Evolutionary conservation across 2,888 invertebrate species (phyloP).

Genomic region (Eupsilia transversa): DNA sequence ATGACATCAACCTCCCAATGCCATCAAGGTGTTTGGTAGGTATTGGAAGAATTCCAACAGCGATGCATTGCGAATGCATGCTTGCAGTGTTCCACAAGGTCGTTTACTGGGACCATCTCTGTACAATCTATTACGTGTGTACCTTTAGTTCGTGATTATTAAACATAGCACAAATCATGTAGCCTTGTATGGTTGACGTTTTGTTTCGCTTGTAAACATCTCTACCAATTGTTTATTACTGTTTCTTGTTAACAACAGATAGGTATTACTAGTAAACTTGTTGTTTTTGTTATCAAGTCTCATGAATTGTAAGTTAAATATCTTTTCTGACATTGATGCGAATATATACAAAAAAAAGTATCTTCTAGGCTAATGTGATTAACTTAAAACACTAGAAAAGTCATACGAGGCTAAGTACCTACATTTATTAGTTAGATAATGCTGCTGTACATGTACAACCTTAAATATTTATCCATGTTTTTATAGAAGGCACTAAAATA

Average conservation of each 20-base stretch:
- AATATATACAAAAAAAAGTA: background rate
- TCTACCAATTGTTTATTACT: background rate
- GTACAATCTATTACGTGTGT: slow-evolving; percentile 51
- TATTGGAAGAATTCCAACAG: slow-evolving; percentile 77
- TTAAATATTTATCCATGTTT: background rate
- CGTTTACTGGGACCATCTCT: slow-evolving; percentile 70
- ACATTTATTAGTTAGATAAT: background rate
- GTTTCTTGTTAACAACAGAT: background rate
- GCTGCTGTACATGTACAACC: background rate
- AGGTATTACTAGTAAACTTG: background rate
- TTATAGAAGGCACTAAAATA: background rate
- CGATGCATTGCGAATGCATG: slow-evolving; percentile 70
- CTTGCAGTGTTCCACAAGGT: slow-evolving; percentile 81
- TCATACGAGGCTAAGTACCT: background rate
- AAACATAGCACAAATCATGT: slow-evolving; percentile 33
- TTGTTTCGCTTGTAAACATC: slow-evolving; percentile 16
- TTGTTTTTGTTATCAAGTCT: slow-evolving; percentile 2
- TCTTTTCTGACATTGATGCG: background rate
- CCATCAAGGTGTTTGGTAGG: slow-evolving; percentile 67
- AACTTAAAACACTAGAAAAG: background rate
- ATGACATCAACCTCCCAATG: slow-evolving; percentile 59
- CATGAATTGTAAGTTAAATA: too few species aligned
- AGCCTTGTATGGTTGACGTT: slow-evolving; percentile 34
- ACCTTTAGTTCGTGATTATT: slow-evolving; percentile 19
- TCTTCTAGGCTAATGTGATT: background rate